Evolutionary conservation across 2,113 vertebrate genomes (phyloP), one percentile per base, ranked within the genome.

Genomic region (Drymodes brunneopygia): DNA sequence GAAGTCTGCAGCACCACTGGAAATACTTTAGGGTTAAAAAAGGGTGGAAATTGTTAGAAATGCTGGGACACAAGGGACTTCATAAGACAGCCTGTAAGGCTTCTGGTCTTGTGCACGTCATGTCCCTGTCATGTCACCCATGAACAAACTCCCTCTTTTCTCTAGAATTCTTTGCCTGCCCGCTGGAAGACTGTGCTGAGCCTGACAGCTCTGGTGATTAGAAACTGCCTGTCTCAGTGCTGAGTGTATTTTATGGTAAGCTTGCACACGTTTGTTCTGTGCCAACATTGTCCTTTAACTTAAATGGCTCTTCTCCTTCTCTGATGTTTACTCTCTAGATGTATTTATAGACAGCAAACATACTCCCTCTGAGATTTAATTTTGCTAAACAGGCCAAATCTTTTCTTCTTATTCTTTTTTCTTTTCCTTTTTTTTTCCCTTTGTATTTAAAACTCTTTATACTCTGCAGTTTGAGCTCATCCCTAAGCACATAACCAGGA

Each of bases 261-360:
- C 50, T 87, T 83, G 66, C 22, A 35, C 2, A 0, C 15, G 24
- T 73, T 81, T 92, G 12, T 88, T 94, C 53, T 75, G 48, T 67
- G 73, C n/a, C 62, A 70, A 45, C 13, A 14, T 14, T 91, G 64
- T 92, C 38, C 86, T 92, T 93, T 90, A 78, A 79, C 33, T 92
- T 86, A 88, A 90, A 72, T 88, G 40, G 22, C 57, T 92, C 40
- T 69, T 88, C 53, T 86, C 27, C 45, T 91, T 84, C 81, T 83
- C 58, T 95, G 58, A 44, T 94, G 71, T 95, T 95, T 95, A 61
- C 64, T 86, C 29, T 91, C 14, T 83, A 35, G 42, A 83, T 86
- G 18, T 86, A 78, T 91, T 92, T 92, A 57, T 47, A 86, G 86
- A 54, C 29, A 79, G 78, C 51, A 91, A 84, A 81, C 42, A 42